phyloP scores from a whole-genome alignment of 2,113 vertebrate genomes.

The Sprattus sprattus region DNA sequence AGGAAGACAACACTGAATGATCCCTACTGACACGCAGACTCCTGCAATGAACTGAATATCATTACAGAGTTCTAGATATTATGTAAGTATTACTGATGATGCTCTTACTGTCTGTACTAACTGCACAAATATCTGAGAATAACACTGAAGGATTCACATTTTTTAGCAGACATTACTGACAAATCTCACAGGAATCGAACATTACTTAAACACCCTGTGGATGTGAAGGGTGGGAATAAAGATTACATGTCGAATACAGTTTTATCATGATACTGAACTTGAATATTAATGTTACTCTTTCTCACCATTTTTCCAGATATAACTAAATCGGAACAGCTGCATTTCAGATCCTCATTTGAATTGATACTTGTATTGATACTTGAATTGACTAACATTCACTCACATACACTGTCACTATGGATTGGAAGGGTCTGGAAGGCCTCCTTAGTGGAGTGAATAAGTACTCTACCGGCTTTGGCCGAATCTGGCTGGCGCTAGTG shows the following conservation, averaged over 20 bases:
- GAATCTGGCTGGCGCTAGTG: slow-evolving; percentile 80
- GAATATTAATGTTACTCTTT: not conserved
- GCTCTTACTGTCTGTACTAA: not conserved
- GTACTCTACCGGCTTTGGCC: slow-evolving; percentile 77
- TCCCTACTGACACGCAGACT: not conserved
- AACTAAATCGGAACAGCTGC: not conserved
- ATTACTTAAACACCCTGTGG: not conserved
- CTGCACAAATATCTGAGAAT: not conserved
- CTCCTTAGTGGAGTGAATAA: slow-evolving; percentile 80
- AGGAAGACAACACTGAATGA: not conserved
- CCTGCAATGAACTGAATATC: not conserved
- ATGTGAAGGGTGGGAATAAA: not conserved
- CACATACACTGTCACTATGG: slow-evolving; percentile 60
- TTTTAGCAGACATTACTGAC: not conserved
- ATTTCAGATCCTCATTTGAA: not conserved
- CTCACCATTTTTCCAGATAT: not conserved
- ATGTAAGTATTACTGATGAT: not conserved
- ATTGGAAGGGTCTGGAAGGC: slow-evolving; percentile 73
- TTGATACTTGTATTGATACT: too few relatives aligned
- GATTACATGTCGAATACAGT: not conserved
- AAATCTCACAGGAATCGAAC: not conserved
- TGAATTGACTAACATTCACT: not conserved
- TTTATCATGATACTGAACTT: not conserved
- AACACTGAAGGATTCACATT: too few relatives aligned
- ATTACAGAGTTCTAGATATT: not conserved